Evolutionary conservation across 1,140 invertebrate species (phyloP), one percentile per base, ranked within the genome.

Genomic region (Eumeta japonica): DNA sequence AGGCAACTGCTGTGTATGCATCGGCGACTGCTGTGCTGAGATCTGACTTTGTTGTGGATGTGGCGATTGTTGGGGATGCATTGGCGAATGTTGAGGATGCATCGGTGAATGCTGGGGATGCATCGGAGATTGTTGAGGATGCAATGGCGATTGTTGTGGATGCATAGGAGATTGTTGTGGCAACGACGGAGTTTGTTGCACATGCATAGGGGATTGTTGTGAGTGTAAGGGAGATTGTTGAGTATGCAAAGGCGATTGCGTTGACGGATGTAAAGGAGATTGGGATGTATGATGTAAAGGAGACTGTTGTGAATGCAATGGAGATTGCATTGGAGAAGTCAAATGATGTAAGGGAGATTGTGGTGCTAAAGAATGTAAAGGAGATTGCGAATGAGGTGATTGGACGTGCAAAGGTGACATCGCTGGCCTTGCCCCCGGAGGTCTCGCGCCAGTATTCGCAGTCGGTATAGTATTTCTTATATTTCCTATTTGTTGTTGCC

Each of bases 261-360:
- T 63, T 39, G 62, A 78, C 15, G 68, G 68, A 48, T 79, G 75
- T 16, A 75, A 42, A 28, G 78, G 77, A n/a, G 76, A 70, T 19
- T 77, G 70, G 39, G 79, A 78, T 31, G 77, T 78, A 46, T 81
- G 78, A 30, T 73, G 66, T 33, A 73, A 37, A 7, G 66, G 70
- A 14, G 66, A 68, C 37, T 77, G 56, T 48, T 81, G 79, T 24
- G 81, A 80, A 45, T 81, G 79, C 39, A 76, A 41, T 12, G 76
- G 73, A 28, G 77, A 63, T 39, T 79, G 78, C 53, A 79, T 75
- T 27, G 80, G 79, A 1, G 77, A 78, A n/a, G 72, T 72, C 27
- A 73, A 59, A 24, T 77, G 67, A 31, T 72, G 71, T 16, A 77
- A 45, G 10, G 78, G 79, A 10, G 81, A 81, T 28, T 82, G 80